These are phyloP conservation scores for Mesitornis unicolor DNA, from an alignment of 2,113 vertebrate genomes.

Conservation along the genomic window DNA sequence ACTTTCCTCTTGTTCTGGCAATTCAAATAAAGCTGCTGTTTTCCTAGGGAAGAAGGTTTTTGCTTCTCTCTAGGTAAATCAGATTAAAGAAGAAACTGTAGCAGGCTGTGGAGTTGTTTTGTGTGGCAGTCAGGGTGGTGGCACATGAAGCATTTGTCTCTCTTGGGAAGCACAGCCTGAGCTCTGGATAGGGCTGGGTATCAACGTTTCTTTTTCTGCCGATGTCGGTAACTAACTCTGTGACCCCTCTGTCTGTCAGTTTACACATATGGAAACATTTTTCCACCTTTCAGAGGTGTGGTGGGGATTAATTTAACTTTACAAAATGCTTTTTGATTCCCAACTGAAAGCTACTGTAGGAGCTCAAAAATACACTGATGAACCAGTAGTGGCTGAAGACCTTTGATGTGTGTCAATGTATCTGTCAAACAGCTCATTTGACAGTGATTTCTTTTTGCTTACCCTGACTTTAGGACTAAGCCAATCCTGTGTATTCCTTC, in stretches of 20 bases:
- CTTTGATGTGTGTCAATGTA: background rate
- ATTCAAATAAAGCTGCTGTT: background rate
- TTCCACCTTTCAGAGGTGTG: constrained; percentile 8
- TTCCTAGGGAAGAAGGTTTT: background rate
- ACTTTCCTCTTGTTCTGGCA: background rate
- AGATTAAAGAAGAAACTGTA: background rate
- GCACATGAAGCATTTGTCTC: rapidly evolving
- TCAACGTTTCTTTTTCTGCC: background rate
- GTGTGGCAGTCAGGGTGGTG: rapidly evolving
- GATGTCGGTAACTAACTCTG: background rate
- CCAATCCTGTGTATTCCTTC: background rate
- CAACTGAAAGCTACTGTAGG: constrained; percentile 13
- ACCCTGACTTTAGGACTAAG: background rate
- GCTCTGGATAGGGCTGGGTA: background rate
- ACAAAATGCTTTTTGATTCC: constrained; percentile 33
- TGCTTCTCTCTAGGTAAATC: background rate
- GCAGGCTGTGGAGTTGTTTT: rapidly evolving
- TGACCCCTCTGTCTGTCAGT: background rate
- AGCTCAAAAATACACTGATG: background rate
- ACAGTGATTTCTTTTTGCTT: background rate
- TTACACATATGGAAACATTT: constrained; percentile 2
- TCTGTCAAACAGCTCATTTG: background rate
- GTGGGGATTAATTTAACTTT: constrained; percentile 22
- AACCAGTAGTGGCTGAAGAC: background rate
- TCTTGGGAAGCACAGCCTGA: rapidly evolving